Evolutionary conservation across 2,113 vertebrate genomes (phyloP).

Genomic region (Apteryx owenii): DNA sequence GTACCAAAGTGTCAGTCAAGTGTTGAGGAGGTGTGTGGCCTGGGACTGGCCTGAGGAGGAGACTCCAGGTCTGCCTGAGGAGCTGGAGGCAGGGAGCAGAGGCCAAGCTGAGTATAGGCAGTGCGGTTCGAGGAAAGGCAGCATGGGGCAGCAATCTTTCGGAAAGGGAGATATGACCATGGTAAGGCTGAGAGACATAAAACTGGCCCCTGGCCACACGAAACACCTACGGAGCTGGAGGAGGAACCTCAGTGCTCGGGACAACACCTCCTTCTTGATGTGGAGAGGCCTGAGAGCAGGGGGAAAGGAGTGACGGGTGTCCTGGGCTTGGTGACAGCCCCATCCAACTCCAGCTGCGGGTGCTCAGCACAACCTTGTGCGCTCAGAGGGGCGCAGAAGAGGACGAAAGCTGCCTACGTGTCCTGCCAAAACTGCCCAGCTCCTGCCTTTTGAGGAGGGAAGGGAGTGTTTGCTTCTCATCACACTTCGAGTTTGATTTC

Average conservation of each 20-base stretch:
- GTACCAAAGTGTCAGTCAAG: background rate
- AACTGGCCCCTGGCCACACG: background rate
- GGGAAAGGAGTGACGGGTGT: background rate
- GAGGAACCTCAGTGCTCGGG: background rate
- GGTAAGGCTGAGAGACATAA: background rate
- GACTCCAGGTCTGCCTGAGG: background rate
- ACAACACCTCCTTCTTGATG: background rate
- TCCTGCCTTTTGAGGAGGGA: background rate
- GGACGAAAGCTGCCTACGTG: background rate
- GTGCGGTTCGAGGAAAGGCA: background rate
- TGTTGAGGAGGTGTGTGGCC: background rate
- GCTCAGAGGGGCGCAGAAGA: background rate
- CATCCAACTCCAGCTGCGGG: fast-evolving
- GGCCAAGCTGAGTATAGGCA: background rate
- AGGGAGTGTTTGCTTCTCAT: background rate
- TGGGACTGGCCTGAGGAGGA: background rate
- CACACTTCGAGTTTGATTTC: background rate
- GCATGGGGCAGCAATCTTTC: background rate
- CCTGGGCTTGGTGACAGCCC: background rate
- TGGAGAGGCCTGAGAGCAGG: background rate
- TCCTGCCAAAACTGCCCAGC: background rate
- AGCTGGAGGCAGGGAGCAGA: background rate
- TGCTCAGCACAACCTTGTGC: background rate
- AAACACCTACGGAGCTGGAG: background rate
- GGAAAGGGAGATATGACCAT: background rate